Evolutionary conservation across 2,888 invertebrate genomes (phyloP).

Genomic region (Leucophenga montana): DNA sequence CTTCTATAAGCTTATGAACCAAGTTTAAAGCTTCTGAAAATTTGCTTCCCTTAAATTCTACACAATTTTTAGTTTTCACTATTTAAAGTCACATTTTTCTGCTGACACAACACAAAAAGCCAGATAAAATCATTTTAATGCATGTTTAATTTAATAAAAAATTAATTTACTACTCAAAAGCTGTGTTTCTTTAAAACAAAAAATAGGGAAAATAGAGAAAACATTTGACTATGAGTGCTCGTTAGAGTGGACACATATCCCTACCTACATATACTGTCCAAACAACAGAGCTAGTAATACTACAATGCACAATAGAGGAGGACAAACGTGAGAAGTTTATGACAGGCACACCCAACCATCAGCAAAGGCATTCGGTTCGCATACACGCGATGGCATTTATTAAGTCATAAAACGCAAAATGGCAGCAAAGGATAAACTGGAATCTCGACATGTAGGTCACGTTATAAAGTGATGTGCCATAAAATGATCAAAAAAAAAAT

Average conservation of each 20-base stretch:
- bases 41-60: background rate
- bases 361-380: constrained; percentile 24
- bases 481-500: too few relatives aligned
- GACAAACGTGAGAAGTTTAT: constrained; percentile 17
- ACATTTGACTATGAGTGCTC: constrained; percentile 32
- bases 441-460: constrained; percentile 57
- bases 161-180: constrained; percentile 10
- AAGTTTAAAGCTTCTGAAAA: too few relatives aligned
- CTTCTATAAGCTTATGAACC: background rate
- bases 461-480: too few relatives aligned
- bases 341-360: constrained; percentile 15
- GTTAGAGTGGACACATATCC: constrained; percentile 11
- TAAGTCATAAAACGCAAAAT: constrained; percentile 52
- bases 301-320: background rate
- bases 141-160: constrained; percentile 17
- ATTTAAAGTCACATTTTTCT: background rate
- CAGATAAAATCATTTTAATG: constrained; percentile 50
- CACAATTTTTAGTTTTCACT: background rate
- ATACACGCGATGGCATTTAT: constrained; percentile 41
- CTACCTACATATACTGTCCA: constrained; percentile 30
- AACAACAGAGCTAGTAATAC: background rate
- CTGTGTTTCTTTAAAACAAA: background rate
- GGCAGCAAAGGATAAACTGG: constrained; percentile 26
- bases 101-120: constrained; percentile 34
- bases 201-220: constrained; percentile 2